Evolutionary conservation across 1,140 invertebrate genomes (phyloP).

Genomic region (Sarcophaga bullata): DNA sequence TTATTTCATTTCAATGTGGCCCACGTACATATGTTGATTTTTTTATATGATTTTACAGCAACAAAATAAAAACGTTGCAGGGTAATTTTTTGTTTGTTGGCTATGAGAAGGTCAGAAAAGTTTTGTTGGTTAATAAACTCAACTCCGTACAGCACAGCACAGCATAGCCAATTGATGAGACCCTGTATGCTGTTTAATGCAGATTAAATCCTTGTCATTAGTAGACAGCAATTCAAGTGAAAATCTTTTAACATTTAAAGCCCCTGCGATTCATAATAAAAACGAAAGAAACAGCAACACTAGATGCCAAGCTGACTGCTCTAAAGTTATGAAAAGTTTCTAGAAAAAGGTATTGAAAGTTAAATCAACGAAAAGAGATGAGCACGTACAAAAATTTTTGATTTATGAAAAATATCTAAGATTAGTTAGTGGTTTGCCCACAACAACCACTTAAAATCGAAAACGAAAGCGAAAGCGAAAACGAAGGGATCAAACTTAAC

Average conservation of each 20-base stretch:
- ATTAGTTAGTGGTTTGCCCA: constrained; percentile 21
- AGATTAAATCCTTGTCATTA: constrained; percentile 19
- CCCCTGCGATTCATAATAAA: neutral
- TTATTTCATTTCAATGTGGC: neutral
- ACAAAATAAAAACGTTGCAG: neutral
- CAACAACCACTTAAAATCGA: neutral
- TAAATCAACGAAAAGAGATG: neutral
- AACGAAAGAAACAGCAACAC: no score
- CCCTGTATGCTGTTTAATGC: neutral
- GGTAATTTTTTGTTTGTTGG: neutral
- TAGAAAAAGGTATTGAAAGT: neutral
- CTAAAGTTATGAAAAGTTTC: neutral
- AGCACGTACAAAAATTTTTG: constrained; percentile 16
- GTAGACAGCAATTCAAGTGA: constrained; percentile 25
- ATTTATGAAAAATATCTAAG: constrained; percentile 31
- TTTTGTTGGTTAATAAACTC: constrained; percentile 36
- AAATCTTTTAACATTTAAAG: neutral
- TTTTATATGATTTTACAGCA: neutral
- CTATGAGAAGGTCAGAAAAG: constrained; percentile 31
- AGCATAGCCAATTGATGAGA: no score
- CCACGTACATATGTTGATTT: neutral
- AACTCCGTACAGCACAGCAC: neutral
- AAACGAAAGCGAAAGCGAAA: neutral
- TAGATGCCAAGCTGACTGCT: no score
- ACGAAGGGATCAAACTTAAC: constrained; percentile 22